Base-by-base conservation (phyloP, 2,888 invertebrate genomes). In the Drosophila lutescens region DNA sequence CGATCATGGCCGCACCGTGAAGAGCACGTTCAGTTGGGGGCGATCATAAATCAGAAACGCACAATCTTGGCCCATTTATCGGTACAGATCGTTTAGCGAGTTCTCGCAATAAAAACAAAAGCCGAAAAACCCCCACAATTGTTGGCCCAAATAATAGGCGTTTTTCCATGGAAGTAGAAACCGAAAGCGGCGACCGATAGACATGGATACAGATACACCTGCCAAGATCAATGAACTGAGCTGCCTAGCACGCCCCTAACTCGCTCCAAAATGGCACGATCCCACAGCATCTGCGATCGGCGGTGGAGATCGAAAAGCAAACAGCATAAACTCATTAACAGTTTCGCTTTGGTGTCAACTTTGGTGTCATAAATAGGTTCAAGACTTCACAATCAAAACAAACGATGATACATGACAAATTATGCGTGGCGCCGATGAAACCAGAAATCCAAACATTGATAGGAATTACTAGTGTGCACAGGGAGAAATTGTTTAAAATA, bases 241-340 rank as follows among this genome's bases (percentile, higher is more conserved):
- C 15, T 40, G 62, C 8, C 63, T 59, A 82, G 55, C 79, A 76
- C 71, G 78, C 84, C 76, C 67, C 79, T 62, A 60, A 49, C 53
- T 40, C 68, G 50, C 57, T 61, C 72, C 44, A 60, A 50, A 65
- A 68, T 62, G 56, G 38, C 61, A 62, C 59, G 50, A 53, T 50
- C 58, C 41, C 61, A 46, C 23, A 44, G 50, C 34, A 26, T 32
- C 53, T 17, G 38, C 23, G 49, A 34, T 32, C 41, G 9, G 38
- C 23, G 43, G 40, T 38, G 30, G 40, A 51, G 61, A 60, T 55
- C 46, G 32, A 47, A 17, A 50, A 46, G 50, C 53, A 57, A 86
- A 84, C 81, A 85, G 57, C 76, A 78, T 57, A 69, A 83, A 80
- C 65, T 76, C 88, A 78, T 88, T 86, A 85, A 77, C 65, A 61